These are phyloP conservation scores for Paragorgia papillata DNA, from an alignment of 92 coral and sea anemone genomes.

Conservation along the genomic window DNA sequence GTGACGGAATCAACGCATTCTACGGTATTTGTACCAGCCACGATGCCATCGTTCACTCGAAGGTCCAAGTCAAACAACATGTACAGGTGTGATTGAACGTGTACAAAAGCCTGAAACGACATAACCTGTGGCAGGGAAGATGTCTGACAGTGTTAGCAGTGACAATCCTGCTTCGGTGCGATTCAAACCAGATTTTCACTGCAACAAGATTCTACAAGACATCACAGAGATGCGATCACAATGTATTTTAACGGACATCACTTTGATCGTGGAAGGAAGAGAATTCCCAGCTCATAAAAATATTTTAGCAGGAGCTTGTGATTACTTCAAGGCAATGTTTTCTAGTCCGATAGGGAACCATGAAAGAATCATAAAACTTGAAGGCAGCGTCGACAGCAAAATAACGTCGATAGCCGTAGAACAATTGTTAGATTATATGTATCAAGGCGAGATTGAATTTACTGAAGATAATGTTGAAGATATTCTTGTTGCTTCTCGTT, in stretches of 20 bases:
- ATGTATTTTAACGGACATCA: constrained; percentile 76
- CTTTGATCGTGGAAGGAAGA: constrained; percentile 73
- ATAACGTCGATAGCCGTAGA: constrained; percentile 81
- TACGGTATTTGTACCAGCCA: no score
- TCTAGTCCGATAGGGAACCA: constrained; percentile 78
- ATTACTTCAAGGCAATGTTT: constrained; percentile 99
- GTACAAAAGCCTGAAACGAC: no score
- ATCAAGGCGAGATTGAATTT: constrained; percentile 75
- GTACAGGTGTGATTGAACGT: no score
- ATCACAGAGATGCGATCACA: constrained; percentile 80
- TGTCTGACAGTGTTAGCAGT: not conserved
- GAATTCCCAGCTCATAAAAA: constrained; percentile 92
- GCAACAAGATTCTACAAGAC: constrained; percentile 65
- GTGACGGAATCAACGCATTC: no score
- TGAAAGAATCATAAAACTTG: constrained; percentile 58
- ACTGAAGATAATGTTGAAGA: constrained; percentile 98
- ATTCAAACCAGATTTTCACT: constrained; percentile 72
- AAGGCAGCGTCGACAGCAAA: no score
- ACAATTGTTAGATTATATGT: constrained; percentile 77
- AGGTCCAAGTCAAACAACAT: no score
- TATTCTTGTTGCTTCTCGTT: constrained; percentile 80
- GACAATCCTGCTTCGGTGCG: constrained; percentile 20
- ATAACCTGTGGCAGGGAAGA: not conserved
- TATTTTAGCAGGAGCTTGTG: constrained; percentile 86
- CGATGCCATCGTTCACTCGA: no score